Evolutionary conservation across 2,797 vertebrate species (phyloP), one percentile per base, ranked within the genome.

Genomic region (Trematomus bernacchii): DNA sequence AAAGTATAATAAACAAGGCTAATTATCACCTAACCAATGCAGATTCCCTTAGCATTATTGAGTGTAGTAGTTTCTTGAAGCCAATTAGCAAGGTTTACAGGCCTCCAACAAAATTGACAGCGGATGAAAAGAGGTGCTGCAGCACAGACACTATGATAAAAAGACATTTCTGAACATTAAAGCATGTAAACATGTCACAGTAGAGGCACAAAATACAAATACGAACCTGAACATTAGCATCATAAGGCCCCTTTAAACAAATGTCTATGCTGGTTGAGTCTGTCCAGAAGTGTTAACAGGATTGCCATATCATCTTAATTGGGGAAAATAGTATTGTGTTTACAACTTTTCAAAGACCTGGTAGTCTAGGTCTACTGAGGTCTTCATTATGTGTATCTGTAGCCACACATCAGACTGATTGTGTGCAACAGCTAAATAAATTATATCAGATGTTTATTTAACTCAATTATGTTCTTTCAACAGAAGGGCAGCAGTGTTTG

Each of bases 391-490:
- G 10, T 37, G 6, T 37, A 37, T 37, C 33, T 37, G 33, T 37
- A 63, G 61, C 44, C 16, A 65, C 54, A 53, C 30, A 30, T 76
- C 55, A 78, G 73, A 83, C 44, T 82, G 73, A 84, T 27, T 87
- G 10, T 64, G 47, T 59, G 30, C 75, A 84, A 76, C 64, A 64
- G 16, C 50, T 48, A 55, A 63, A 68, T 40, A 68, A 73, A 78
- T 9, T 16, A n/a, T 75, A 78, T 66, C 60, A 77, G 55, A 82
- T 84, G 66, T 81, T 76, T 63, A 80, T 71, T 79, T 73, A 81
- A 78, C 51, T 79, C 65, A 70, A 74, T 77, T 55, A 61, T 51
- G 27, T 76, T 40, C 23, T 60, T 79, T 76, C n/a, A 78, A 65
- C 67, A 79, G 23, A 37, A 8, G 44, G 18, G 8, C 8, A 10